Base-by-base conservation (phyloP, 2,113 vertebrate species). In the Larimichthys polyactis region DNA sequence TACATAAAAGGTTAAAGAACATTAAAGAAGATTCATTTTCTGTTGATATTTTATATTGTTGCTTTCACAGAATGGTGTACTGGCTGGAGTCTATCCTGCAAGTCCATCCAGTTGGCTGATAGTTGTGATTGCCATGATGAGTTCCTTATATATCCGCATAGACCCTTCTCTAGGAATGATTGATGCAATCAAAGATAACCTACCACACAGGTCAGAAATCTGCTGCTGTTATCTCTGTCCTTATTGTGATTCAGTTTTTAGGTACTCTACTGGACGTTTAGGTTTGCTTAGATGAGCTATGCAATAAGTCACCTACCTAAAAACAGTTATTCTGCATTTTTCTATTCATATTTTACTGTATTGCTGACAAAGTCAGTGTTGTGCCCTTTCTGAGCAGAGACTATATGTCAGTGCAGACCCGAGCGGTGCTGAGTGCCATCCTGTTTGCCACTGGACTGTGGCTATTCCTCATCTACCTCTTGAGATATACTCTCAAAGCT, bases 91-190 rank as follows among this genome's bases (percentile, higher is more conserved):
- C n/a, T 99, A 98, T 87, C 98, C 98, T 0, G 97, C 97, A 20
- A 97, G 97, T 80, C 98, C 97, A 0, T 97, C 96, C 87, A 97
- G 97, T 89, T 99, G 98, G 98, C 91, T 99, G 86, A 95, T 96
- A 0, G 94, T 98, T 27, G 95, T 97, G 40, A 89, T 96, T 55
- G 92, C 95, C 11, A 98, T 98, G 2, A 95, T 98, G 86, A 96
- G 97, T 19, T 96, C 96, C 63, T 93, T 96, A 89, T 99, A 97
- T 67, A 95, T 94, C 87, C 93, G 90, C 1, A 40, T 96, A 1
- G 98, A 99, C 59, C 93, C 95, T 0, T 99, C 98, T 17, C 87
- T 97, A 75, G 98, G 98, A 17, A 90, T 97, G 78, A 96, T 99
- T 40, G 85, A 89, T 27, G 77, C 74, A 65, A 97, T 99, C 88